Base-by-base conservation (phyloP, 1,140 invertebrate species). In the Magallana gigas region DNA sequence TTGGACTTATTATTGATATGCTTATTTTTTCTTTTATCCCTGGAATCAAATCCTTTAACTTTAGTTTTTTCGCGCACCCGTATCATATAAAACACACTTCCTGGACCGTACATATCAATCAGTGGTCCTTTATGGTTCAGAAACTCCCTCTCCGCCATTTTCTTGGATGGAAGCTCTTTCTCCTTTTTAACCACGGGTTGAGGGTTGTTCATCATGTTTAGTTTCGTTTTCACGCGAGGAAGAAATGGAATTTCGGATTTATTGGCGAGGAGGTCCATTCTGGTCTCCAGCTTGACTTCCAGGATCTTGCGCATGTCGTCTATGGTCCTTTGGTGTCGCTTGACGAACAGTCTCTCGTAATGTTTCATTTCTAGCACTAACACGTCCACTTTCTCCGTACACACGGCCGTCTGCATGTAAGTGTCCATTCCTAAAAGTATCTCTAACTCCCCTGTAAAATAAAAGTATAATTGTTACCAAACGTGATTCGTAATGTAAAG, bases 341-440 rank as follows among this genome's bases (percentile, higher is more conserved):
- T 91, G 0, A 92, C 90, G 88, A 95, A 92, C 9, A 95, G 87
- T 23, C 94, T 85, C 80, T 94, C 94, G 84, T 93, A 95, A 88
- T 94, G 94, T 90, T 93, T 94, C 91, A 92, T 91, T 85, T 94
- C 94, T 11, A 95, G 88, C 23, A 94, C 93, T n/a, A 94, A 89
- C 2, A 95, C 92, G 71, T 94, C 93, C 3, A 93, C 94, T 84
- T 90, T 91, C 88, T 95, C 93, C 18, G 93, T 93, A 85, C 93
- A 94, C 8, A 94, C 90, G 2, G 92, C 93, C 8, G 93, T 94
- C 84, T 94, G 93, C 87, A 93, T 91, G 86, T 93, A 94, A 1
- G 93, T 94, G 8, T 92, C 90, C 87, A 94, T 89, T 29, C 93
- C 93, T 87, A 95, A 87, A 8, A 94, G 88, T 3, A 94, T 90